A percentile compares a stretch with the other conserved stretches of the same genome.
phyloP scores from a whole-genome alignment of 2,797 vertebrate species.

The Enteromius thamalakanensis region DNA sequence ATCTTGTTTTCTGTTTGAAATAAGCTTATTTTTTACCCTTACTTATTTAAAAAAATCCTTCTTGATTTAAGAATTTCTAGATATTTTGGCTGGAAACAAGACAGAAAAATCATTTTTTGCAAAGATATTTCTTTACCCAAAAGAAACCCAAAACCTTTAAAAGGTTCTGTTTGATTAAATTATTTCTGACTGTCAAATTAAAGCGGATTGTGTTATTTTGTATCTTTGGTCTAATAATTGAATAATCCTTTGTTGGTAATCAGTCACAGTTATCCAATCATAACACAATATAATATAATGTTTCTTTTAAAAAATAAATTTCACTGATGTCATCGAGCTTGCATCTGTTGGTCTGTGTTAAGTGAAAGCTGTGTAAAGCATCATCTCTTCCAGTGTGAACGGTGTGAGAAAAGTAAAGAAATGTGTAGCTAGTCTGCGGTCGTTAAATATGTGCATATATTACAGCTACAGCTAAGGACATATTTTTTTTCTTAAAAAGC shows the following conservation, averaged over 20 bases:
- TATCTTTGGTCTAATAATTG: neutral
- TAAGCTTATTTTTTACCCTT: too few relatives aligned
- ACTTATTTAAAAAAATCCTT: too few relatives aligned
- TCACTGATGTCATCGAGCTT: neutral
- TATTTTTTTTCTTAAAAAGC: neutral
- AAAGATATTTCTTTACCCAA: neutral
- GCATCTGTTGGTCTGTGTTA: neutral
- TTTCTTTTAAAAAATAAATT: neutral
- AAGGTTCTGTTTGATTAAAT: neutral
- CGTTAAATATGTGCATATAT: slow-evolving; percentile 16
- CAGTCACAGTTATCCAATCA: neutral
- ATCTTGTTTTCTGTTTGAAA: too few relatives aligned
- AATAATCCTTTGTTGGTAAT: neutral
- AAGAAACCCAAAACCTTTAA: neutral
- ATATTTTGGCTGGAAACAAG: too few relatives aligned
- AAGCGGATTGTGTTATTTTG: neutral
- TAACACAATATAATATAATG: neutral
- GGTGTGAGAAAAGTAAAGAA: neutral
- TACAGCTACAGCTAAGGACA: neutral
- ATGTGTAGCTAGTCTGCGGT: neutral
- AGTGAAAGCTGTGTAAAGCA: neutral
- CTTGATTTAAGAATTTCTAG: too few relatives aligned
- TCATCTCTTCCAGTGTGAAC: neutral
- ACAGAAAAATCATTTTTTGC: too few relatives aligned
- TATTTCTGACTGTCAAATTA: neutral